Evolutionary conservation across 2,113 vertebrate species (phyloP), one percentile per base, ranked within the genome.

Genomic region (Periophthalmodon schlosseri): DNA sequence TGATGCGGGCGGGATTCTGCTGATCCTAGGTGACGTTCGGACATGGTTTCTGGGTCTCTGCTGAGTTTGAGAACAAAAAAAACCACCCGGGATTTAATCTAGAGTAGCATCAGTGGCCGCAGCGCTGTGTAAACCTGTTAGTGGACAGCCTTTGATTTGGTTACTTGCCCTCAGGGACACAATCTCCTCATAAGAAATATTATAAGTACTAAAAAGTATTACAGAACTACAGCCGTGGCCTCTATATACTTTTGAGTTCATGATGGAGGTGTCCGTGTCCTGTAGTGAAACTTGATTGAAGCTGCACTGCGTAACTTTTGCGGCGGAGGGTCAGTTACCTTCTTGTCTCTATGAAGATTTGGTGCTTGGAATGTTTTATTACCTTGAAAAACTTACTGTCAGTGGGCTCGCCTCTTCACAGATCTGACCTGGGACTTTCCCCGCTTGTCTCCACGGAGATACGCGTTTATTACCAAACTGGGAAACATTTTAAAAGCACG

Each of bases 1-100:
- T 79, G 50, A 77, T 44, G 71, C 10, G 18, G 28, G 79, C 57
- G 39, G 49, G 67, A 64, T 79, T 74, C 21, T 33, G 23, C 46
- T 68, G 21, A 64, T 68, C 33, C 65, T 69, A 49, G 72, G 39
- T 57, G 23, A 52, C 24, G 39, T 47, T 66, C 46, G 54, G 11
- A 71, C 63, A 47, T n/a, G 21, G 67, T 73, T 80, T 64, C 44
- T 69, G 57, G 46, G 33, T 12, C 54, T n/a, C 58, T 60, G 82
- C 50, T 65, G 57, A 65, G 77, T 69, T 77, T 71, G 18, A 60
- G 64, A 47, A 69, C 44, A 60, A 44, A 70, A 33, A 9, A 70
- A 63, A 28, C 28, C 39, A 34, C 36, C 28, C 13, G 28, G 18
- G 56, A 24, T 67, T 60, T 11, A 14, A 68, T 67, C 8, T 71